These are phyloP conservation scores for Dunckerocampus dactyliophorus DNA, from an alignment of 2,113 vertebrate species.

Conservation along the genomic window DNA sequence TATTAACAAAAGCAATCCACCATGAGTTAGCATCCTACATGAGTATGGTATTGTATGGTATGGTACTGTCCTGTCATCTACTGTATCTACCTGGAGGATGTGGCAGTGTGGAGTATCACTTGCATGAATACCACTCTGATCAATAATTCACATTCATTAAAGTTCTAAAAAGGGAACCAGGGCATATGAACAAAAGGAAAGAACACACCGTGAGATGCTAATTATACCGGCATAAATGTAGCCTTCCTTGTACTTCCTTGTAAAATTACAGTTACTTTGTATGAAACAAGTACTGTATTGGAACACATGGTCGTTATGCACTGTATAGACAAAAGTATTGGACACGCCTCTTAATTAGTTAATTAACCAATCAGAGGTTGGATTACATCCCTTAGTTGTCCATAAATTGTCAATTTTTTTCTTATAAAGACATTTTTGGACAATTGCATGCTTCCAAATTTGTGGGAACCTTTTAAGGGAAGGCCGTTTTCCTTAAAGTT, in stretches of 20 bases:
- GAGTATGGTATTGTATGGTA: neutral
- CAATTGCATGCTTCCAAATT: no score
- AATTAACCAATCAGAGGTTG: neutral
- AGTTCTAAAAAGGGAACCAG: conserved; percentile 35
- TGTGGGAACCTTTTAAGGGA: no score
- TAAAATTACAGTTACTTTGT: neutral
- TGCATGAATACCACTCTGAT: conserved; percentile 54
- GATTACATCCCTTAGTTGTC: neutral
- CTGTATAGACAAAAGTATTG: neutral
- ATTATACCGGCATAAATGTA: conserved; percentile 23
- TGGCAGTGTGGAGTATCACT: conserved; percentile 55
- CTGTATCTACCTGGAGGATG: conserved; percentile 25
- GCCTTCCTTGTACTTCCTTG: conserved; percentile 2
- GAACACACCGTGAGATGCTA: conserved; percentile 28
- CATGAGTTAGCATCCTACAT: neutral
- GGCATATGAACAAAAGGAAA: conserved; percentile 29
- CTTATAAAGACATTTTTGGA: no score
- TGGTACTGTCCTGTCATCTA: no score
- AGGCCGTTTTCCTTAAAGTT: no score
- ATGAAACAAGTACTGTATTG: conserved; percentile 5
- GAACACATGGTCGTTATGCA: no score
- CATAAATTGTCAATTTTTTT: no score
- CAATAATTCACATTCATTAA: conserved; percentile 59
- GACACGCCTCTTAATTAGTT: neutral
- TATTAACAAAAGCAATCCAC: no score